Conservation (phyloP, 2,797 vertebrate genomes). For the Etheostoma nigrum region DNA sequence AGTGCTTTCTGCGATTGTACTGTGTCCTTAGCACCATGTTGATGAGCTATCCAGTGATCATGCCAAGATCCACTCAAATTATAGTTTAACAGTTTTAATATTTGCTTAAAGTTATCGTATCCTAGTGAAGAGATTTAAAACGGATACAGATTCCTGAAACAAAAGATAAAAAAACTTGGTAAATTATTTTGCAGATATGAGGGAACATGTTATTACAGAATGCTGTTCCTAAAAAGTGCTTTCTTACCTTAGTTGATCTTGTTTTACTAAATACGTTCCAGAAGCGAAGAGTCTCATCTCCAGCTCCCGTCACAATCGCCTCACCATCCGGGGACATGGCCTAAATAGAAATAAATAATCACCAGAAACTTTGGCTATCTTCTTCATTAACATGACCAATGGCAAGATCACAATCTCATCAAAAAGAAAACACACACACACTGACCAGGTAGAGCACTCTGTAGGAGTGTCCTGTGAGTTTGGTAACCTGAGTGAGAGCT, state of each 20-base stretch:
- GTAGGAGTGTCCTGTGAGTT: conserved; percentile 94
- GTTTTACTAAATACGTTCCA: conserved; percentile 99
- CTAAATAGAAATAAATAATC: conserved; percentile 68
- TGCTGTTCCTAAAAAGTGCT: conserved; percentile 46
- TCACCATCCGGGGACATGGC: conserved; percentile 97
- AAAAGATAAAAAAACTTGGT: conserved; percentile 23
- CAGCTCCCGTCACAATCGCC: conserved; percentile 95
- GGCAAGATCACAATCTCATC: background rate
- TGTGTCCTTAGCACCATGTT: conserved; percentile 53
- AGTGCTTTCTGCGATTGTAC: conserved; percentile 14
- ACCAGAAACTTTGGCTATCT: background rate
- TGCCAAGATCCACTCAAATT: conserved; percentile 12
- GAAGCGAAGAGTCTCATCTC: conserved; percentile 93
- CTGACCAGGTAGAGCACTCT: conserved; percentile 94
- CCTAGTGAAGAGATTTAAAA: conserved; percentile 93
- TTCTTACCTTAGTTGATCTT: conserved; percentile 91
- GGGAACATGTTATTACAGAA: conserved; percentile 85
- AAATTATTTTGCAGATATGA: conserved; percentile 87
- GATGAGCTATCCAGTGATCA: conserved; percentile 24
- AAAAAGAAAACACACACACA: conserved; percentile 1
- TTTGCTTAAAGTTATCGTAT: conserved; percentile 84
- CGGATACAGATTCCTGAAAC: conserved; percentile 91
- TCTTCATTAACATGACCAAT: background rate
- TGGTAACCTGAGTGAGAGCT: conserved; percentile 94
- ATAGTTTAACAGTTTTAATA: conserved; percentile 17